Percentiles rank a stretch among this genome's conserved stretches.
Conservation (phyloP, 2,113 vertebrate genomes). For the cat (Felis catus) region F.catus_Fca126_mat1.0 CM031419.1:1810501-1811000, state of each 20-base stretch:
- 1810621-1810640: slow-evolving; percentile 82
- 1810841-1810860: slow-evolving; percentile 95
- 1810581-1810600: slow-evolving; percentile 83
- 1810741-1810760: slow-evolving; percentile 89
- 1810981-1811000: not conserved
- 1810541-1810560: slow-evolving; percentile 75
- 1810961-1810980: slow-evolving; percentile 76
- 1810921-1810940: slow-evolving; percentile 75
- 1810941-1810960: slow-evolving; percentile 62
- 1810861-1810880: slow-evolving; percentile 94
- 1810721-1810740: slow-evolving; percentile 91
- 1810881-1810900: slow-evolving; percentile 80
- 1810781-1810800: slow-evolving; percentile 85
- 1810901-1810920: slow-evolving; percentile 81
- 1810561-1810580: slow-evolving; percentile 77
- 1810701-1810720: slow-evolving; percentile 92
- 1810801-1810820: slow-evolving; percentile 87
- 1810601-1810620: slow-evolving; percentile 81
- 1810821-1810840: slow-evolving; percentile 95
- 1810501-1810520: not conserved
- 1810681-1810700: slow-evolving; percentile 96
- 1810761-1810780: slow-evolving; percentile 88
- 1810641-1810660: slow-evolving; percentile 88
- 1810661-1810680: slow-evolving; percentile 91
- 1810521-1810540: slow-evolving; percentile 54